Conservation (phyloP, 2,113 vertebrate genomes). For the Myanophis thanlyinensis region DNA sequence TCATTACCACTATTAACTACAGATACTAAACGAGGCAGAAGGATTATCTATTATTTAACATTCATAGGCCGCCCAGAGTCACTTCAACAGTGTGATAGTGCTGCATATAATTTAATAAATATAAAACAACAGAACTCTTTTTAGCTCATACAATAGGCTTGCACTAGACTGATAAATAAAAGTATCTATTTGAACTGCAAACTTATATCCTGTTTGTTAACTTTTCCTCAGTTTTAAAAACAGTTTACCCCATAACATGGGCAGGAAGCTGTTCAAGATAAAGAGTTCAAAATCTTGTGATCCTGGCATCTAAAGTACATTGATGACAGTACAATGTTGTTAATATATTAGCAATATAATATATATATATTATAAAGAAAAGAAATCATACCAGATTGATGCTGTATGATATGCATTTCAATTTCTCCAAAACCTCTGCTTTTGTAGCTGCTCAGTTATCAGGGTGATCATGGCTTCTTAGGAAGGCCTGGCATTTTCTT, state of each 20-base stretch:
- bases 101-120: not conserved
- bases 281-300: not conserved
- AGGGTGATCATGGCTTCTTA: constrained; percentile 82
- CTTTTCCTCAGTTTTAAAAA: not conserved
- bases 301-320: not conserved
- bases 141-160: not conserved
- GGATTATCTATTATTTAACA: not conserved
- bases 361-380: not conserved
- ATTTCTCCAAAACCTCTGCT: constrained; percentile 86
- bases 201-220: not conserved
- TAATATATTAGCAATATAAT: not conserved
- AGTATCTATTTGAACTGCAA: not conserved
- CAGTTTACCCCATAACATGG: not conserved
- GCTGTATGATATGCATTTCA: constrained; percentile 80
- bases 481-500: constrained; percentile 1
- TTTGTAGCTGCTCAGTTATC: constrained; percentile 85
- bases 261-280: not conserved
- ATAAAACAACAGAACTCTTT: not conserved
- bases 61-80: no score
- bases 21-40: not conserved
- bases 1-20: not conserved
- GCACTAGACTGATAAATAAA: not conserved
- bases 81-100: no score
- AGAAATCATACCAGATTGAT: constrained; percentile 79
- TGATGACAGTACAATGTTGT: not conserved